Evolutionary conservation across 1,140 invertebrate species (phyloP).

Genomic region (Drosophila aff.): DNA sequence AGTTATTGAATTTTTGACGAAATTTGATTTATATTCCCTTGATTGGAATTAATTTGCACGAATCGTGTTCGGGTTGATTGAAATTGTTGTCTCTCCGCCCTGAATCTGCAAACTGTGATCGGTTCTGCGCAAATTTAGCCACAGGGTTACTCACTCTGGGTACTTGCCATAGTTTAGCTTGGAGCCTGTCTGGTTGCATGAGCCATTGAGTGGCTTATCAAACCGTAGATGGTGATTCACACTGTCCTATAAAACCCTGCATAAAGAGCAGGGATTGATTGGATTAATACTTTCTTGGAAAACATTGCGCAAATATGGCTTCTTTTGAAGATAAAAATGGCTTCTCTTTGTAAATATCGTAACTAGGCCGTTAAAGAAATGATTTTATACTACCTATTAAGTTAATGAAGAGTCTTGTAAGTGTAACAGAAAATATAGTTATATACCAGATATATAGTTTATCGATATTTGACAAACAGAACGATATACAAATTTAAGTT

Average conservation of each 20-base stretch:
- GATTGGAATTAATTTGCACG: slow-evolving; percentile 57
- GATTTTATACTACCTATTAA: neutral
- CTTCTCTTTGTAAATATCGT: neutral
- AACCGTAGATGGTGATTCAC: slow-evolving; percentile 4
- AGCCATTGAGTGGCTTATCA: neutral
- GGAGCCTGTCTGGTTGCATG: neutral
- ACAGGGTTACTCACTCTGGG: slow-evolving; percentile 13
- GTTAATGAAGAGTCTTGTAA: neutral
- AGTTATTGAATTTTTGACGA: slow-evolving; percentile 58
- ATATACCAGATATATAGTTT: neutral
- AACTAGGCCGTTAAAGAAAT: neutral
- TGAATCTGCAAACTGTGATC: slow-evolving; percentile 1
- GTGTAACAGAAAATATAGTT: neutral
- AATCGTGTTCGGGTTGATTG: slow-evolving; percentile 37
- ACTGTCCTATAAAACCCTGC: neutral
- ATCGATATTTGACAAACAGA: too few relatives aligned
- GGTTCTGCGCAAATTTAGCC: slow-evolving; percentile 9
- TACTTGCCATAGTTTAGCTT: slow-evolving; percentile 3
- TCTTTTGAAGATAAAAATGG: neutral
- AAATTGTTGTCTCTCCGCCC: slow-evolving; percentile 5
- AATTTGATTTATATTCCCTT: slow-evolving; percentile 62
- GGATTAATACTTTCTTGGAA: neutral
- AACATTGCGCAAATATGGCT: neutral
- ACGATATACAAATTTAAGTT: too few relatives aligned
- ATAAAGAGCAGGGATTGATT: slow-evolving; percentile 24